Evolutionary conservation across 2,888 invertebrate genomes (phyloP).

Genomic region (Agrypnus murinus): DNA sequence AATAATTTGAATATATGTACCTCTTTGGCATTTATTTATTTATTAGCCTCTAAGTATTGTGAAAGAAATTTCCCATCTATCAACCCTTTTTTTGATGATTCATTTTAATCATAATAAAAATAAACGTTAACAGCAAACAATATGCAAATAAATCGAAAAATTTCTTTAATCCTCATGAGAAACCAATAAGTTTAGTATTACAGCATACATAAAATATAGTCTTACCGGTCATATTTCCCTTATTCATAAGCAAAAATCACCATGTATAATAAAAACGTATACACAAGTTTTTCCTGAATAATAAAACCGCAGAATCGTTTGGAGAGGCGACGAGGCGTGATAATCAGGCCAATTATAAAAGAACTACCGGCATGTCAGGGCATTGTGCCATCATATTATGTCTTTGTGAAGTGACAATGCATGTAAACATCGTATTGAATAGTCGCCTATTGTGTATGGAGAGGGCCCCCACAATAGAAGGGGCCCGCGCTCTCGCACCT

Average conservation of each 20-base stretch:
- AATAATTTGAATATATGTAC: too few species aligned
- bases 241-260: conserved; percentile 39
- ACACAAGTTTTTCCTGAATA: conserved; percentile 40
- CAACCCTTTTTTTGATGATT: too few species aligned
- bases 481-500: conserved; percentile 55
- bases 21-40: too few species aligned
- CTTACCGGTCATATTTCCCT: conserved; percentile 30
- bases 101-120: too few species aligned
- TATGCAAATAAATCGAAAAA: conserved; percentile 18
- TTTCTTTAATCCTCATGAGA: conserved; percentile 47
- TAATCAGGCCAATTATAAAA: conserved; percentile 69
- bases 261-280: conserved; percentile 31
- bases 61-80: too few species aligned
- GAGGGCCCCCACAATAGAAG: conserved; percentile 53
- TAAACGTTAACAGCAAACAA: not conserved
- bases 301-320: conserved; percentile 49
- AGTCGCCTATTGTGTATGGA: conserved; percentile 54
- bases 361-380: conserved; percentile 63
- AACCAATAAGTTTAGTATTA: conserved; percentile 10
- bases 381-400: conserved; percentile 65
- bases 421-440: conserved; percentile 67
- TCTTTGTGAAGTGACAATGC: conserved; percentile 66
- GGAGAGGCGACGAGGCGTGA: conserved; percentile 66
- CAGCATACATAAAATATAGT: not conserved
- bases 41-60: too few species aligned